Base-by-base conservation (phyloP, 2,113 vertebrate species). In the Salminus brasiliensis region DNA sequence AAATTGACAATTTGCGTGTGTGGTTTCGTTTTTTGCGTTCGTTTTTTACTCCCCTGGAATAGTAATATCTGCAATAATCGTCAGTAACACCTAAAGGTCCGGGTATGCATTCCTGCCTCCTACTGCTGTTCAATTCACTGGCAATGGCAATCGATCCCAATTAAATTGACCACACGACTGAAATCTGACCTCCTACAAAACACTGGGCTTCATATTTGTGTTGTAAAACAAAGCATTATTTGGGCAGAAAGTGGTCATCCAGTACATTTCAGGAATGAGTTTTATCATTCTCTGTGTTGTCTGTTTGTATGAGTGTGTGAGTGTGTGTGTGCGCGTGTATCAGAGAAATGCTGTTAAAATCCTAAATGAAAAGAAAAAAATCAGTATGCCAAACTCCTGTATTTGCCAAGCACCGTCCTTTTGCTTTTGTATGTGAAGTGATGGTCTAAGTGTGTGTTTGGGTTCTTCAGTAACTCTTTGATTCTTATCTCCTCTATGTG, bases 281-380 rank as follows among this genome's bases (percentile, higher is more conserved):
- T 91, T 91, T 91, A 90, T 91, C 84, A 92, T 92, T 91, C 76
- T 81, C 3, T 82, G 45, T 45, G 34, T 73, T 45, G 34, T 73
- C 25, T 62, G 53, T 57, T 39, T 60, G 69, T 52, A 62, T 74
- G 30, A 2, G 32, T 62, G 66, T 30, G 53, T 72, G 36, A 16
- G 49, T 55, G 57, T 7, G 7, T 5, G 49, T n/a, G 18, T n/a
- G 3, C n/a, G 5, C 6, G 18, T 29, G 43, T 1, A n/a, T 25
- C 41, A 43, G 32, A 57, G 13, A 57, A 15, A 45, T n/a, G 32
- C 15, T 13, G 32, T 43, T 34, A 70, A 47, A n/a, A n/a, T 81
- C 41, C 39, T 39, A 43, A 72, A 67, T 74, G 59, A 23, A 39
- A 53, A 7, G n/a, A 21, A 69, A 60, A n/a, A n/a, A n/a, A n/a